A percentile compares a stretch with the other conserved stretches of the same genome.
phyloP scores from a whole-genome alignment of 2,797 vertebrate genomes.

The Anableps anableps region DNA sequence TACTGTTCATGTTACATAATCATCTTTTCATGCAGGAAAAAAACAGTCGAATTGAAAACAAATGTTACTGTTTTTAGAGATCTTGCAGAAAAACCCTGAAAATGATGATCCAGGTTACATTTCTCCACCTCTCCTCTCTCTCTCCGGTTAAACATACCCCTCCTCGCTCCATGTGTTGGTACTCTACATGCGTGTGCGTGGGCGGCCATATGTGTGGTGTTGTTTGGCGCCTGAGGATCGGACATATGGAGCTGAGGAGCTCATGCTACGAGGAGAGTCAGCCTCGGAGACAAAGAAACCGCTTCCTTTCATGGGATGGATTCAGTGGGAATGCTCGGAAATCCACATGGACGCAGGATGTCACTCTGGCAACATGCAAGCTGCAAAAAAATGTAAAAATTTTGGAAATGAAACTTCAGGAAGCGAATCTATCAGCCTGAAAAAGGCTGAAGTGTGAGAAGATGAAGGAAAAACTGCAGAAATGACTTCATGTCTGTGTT shows the following conservation, averaged over 20 bases:
- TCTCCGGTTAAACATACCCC: no score
- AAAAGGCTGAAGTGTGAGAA: neutral
- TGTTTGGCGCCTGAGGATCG: slow-evolving; percentile 30
- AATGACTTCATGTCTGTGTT: neutral
- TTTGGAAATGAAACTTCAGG: neutral
- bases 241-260: slow-evolving; percentile 46
- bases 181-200: slow-evolving; percentile 10
- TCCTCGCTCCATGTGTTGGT: neutral
- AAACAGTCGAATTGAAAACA: neutral
- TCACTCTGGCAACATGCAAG: no score
- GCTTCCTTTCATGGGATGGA: neutral
- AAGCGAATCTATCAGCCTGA: neutral
- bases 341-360: neutral
- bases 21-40: neutral
- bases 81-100: no score
- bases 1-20: neutral
- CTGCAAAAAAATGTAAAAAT: neutral
- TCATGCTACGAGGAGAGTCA: slow-evolving; percentile 20
- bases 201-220: slow-evolving; percentile 32
- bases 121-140: neutral
- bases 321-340: neutral
- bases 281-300: neutral
- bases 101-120: neutral
- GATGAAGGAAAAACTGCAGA: neutral
- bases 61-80: no score